Evolutionary conservation across 2,797 vertebrate genomes (phyloP).

Genomic region (Falco peregrinus): DNA sequence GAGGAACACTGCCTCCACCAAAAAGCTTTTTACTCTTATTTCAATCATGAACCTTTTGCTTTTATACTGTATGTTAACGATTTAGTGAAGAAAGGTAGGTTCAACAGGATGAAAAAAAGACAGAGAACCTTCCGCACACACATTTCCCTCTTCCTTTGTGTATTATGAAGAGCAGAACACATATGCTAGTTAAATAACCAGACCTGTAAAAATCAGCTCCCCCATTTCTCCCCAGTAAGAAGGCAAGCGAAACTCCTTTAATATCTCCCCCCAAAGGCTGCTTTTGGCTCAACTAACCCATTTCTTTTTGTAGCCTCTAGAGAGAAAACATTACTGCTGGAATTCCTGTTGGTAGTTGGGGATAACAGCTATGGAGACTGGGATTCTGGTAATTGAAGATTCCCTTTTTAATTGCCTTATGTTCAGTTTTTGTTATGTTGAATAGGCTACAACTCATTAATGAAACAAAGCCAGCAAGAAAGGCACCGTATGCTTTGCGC

Average conservation of each 20-base stretch:
- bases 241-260: not conserved
- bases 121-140: not conserved
- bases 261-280: not conserved
- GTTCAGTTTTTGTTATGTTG: not conserved
- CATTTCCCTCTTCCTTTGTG: not conserved
- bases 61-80: not conserved
- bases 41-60: not conserved
- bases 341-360: not conserved
- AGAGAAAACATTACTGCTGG: not conserved
- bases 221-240: not conserved
- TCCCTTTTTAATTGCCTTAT: not conserved
- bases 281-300: not conserved
- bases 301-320: not conserved
- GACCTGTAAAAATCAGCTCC: not conserved
- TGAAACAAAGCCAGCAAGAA: not conserved
- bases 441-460: not conserved
- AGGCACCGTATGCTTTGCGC: rapidly evolving
- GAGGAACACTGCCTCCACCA: not conserved
- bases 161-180: not conserved
- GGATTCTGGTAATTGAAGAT: not conserved
- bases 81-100: not conserved
- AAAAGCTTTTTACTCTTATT: not conserved
- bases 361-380: not conserved
- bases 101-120: not conserved
- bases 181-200: not conserved